Percentiles rank a stretch among this genome's conserved stretches.
phyloP scores from a whole-genome alignment of 2,113 vertebrate genomes.

The Perca flavescens region DNA sequence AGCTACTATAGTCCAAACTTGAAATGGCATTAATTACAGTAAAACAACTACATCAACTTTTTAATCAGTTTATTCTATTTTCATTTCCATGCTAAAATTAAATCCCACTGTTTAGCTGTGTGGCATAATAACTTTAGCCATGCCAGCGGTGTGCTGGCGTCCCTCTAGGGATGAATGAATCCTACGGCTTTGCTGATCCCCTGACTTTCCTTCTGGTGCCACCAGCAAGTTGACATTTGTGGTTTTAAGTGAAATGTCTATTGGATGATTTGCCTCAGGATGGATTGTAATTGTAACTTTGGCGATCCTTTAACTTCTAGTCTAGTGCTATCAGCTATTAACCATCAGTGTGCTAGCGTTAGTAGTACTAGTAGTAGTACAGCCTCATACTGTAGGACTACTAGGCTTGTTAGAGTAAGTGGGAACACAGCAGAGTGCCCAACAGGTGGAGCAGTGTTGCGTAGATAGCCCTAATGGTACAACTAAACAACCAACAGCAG shows the following conservation, averaged over 20 bases:
- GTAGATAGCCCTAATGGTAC: neutral
- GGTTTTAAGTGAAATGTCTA: neutral
- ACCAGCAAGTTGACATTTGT: neutral
- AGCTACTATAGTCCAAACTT: neutral
- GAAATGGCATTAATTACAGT: neutral
- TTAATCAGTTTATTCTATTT: neutral
- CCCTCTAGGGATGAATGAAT: neutral
- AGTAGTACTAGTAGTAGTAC: too few relatives aligned
- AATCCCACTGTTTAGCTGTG: neutral
- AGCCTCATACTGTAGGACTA: neutral
- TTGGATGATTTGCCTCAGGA: neutral
- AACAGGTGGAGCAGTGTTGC: neutral
- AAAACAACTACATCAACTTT: neutral
- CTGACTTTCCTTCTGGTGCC: too few relatives aligned
- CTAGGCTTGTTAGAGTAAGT: neutral
- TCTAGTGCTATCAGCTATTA: neutral
- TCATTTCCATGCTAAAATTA: neutral
- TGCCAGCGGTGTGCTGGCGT: too few relatives aligned
- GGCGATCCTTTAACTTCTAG: neutral
- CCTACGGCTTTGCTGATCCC: neutral
- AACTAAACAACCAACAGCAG: neutral
- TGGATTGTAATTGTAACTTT: neutral
- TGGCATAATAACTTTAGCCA: neutral
- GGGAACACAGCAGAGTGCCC: neutral
- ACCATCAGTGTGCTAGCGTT: neutral